Evolutionary conservation across 2,113 vertebrate species (phyloP), one percentile per base, ranked within the genome.

Genomic region (Tichodroma muraria): DNA sequence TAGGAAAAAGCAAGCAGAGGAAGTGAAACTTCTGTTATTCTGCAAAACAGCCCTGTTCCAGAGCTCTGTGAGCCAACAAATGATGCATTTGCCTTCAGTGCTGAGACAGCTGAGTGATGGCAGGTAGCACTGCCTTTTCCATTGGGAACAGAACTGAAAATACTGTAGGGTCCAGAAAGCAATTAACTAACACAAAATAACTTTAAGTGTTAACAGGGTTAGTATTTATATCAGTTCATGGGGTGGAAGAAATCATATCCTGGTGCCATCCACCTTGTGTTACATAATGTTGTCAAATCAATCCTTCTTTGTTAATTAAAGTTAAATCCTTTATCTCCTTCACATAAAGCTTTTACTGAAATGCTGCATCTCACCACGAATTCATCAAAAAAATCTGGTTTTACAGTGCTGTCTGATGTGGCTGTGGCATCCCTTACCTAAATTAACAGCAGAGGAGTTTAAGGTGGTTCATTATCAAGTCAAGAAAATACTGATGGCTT

Each of bases 351-450:
- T 78, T n/a, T 49, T 44, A 38, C 28, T 30, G 56, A 81, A 69
- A 28, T 79, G 44, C 37, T 84, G 45, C 6, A 11, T 35, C 15
- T 82, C 1, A 0, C 69, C 45, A 45, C 0, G 0, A 6, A 3
- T 31, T 24, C 10, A 28, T 81, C 59, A 57, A 38, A 81, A 78
- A 13, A 57, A 49, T 13, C 53, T 75, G 61, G 33, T 52, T 75
- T 45, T 73, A 47, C 16, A 18, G 64, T 49, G 35, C 56, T 69
- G 13, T 52, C 23, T 79, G n/a, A n/a, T 68, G 49, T 23, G 40
- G 15, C 54, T 49, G n/a, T 64, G 75, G 19, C 63, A 68, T 73
- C 35, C 63, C 45, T 89, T 50, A 31, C 15, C 2, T 33, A 53
- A 56, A 27, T 38, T 33, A 44, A 23, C 45, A 35, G 7, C 30